Evolutionary conservation across 2,113 vertebrate species (phyloP).

Genomic region (Cisticola juncidis): DNA sequence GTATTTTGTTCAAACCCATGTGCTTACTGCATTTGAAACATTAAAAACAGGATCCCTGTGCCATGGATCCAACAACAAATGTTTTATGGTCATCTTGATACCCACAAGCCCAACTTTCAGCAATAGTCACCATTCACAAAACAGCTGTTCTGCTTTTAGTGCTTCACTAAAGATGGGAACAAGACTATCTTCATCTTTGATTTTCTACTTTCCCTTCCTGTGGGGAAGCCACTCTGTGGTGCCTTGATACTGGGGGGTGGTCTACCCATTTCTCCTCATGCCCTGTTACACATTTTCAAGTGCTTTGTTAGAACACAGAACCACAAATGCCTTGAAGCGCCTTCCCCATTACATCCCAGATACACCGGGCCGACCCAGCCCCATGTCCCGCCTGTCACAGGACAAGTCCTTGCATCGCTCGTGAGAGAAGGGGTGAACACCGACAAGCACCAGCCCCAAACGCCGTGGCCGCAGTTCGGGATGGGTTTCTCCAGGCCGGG

Average conservation of each 20-base stretch:
- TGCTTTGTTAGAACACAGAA: not conserved
- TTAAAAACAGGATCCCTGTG: not conserved
- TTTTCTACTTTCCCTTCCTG: conserved; percentile 10
- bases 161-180: not conserved
- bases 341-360: not conserved
- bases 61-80: not conserved
- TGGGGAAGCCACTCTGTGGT: not conserved
- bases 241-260: not conserved
- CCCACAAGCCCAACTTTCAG: conserved; percentile 32
- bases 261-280: not conserved
- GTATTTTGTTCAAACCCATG: not conserved
- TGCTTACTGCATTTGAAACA: not conserved
- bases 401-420: not conserved
- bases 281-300: not conserved
- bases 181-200: not conserved
- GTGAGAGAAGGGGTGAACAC: not conserved
- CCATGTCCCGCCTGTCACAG: not conserved
- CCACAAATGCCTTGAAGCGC: not conserved
- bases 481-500: not conserved
- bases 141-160: conserved; percentile 22
- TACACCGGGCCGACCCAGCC: not conserved
- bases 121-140: not conserved
- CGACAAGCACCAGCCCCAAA: not conserved
- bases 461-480: not conserved
- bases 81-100: not conserved